These are phyloP conservation scores for Propithecus coquereli DNA, from an alignment of 2,113 vertebrate species.

Conservation along the genomic window DNA sequence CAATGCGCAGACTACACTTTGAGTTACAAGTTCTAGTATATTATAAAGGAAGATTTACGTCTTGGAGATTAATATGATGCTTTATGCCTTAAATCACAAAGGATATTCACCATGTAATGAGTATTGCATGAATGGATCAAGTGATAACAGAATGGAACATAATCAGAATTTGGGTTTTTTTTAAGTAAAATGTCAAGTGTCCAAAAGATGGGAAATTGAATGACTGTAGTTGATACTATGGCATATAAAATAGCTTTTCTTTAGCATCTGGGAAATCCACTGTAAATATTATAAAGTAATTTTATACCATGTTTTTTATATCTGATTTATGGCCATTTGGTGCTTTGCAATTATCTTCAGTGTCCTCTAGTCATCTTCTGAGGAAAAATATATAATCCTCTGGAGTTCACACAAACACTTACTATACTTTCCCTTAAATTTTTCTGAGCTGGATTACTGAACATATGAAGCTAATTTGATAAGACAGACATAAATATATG, in stretches of 20 bases:
- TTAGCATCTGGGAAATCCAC: not conserved
- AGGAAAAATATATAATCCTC: not conserved
- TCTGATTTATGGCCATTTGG: not conserved
- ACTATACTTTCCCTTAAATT: not conserved
- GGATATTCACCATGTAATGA: not conserved
- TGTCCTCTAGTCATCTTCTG: not conserved
- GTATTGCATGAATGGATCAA: not conserved
- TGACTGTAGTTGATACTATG: not conserved
- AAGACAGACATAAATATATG: not conserved
- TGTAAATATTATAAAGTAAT: not conserved
- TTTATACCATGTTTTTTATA: slow-evolving; percentile 11
- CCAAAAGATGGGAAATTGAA: not conserved
- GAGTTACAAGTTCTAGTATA: not conserved
- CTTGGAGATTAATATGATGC: not conserved
- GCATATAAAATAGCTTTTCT: not conserved
- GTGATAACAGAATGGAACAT: not conserved
- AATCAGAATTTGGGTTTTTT: not conserved
- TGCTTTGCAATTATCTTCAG: not conserved
- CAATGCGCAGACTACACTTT: not conserved
- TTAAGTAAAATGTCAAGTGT: not conserved
- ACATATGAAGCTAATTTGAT: not conserved
- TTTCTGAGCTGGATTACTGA: not conserved
- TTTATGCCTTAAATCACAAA: not conserved
- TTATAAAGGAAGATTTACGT: not conserved
- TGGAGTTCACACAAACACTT: not conserved